Base-by-base conservation (phyloP, 2,797 vertebrate genomes). In the Coilia nasus region DNA sequence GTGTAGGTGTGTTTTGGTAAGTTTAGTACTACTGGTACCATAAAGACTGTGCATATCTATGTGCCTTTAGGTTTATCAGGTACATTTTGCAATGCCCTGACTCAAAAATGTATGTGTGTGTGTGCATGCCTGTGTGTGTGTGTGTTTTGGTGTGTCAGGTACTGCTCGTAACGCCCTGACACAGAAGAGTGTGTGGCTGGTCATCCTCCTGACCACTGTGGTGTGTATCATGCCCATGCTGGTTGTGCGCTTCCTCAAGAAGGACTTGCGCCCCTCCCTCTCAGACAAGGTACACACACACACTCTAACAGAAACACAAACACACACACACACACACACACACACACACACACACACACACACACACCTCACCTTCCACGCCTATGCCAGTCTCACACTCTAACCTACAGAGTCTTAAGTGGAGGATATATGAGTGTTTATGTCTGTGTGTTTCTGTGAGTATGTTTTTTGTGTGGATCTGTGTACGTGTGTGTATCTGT, bases 161-260 rank as follows among this genome's bases (percentile, higher is more conserved):
- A 95, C 95, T 0, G 94, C 94, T 11, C 90, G 90, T 6, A 96
- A 95, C 92, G 94, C 94, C 84, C 91, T 97, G 75, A 90, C 90
- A 71, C 95, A 97, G 93, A 94, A 90, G 86, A 93, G 86, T 10
- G 93, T 96, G 87, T 97, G 97, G 96, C 87, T 97, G 87, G 93
- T 97, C 56, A 95, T 97, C 89, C 91, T 97, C 85, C 93, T 97
- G 88, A 97, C 95, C 62, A 94, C 95, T 0, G 95, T 96, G 82
- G 91, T 95, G 85, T 97, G 96, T 47, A 91, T 96, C 54, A 88
- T 96, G 88, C 96, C 97, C 0, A 93, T 96, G 31, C 86, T 97
- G 87, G 91, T 88, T 0, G 78, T 96, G 88, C 90, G 94, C 71
- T 96, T 97, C 89, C 88, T 97, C 86, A 96, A 92, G 91, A 89